Evolutionary conservation across 2,888 invertebrate genomes (phyloP).

Genomic region (Trissonchulus latispiculum): DNA sequence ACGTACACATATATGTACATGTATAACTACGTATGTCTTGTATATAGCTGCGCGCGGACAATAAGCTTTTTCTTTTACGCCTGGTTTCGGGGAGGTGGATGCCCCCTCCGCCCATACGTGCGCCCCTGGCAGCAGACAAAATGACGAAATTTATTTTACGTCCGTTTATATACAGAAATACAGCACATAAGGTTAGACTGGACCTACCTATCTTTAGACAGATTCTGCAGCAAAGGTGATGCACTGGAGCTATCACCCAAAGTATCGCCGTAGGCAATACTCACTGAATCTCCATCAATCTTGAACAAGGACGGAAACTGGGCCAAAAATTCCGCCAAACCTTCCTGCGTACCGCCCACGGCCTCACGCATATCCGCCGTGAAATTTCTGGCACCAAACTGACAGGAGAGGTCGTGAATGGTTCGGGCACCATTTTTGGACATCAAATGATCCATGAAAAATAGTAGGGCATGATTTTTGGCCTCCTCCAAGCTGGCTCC

Average conservation of each 20-base stretch:
- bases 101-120: no score
- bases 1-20: no score
- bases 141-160: no score
- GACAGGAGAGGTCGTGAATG: slow-evolving; percentile 92
- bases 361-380: slow-evolving; percentile 92
- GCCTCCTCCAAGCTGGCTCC: slow-evolving; percentile 65
- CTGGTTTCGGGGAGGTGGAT: no score
- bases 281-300: slow-evolving; percentile 68
- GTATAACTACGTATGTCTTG: no score
- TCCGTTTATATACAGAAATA: no score
- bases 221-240: background rate
- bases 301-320: slow-evolving; percentile 93
- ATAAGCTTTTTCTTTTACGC: no score
- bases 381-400: slow-evolving; percentile 97
- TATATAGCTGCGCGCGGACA: no score
- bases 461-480: slow-evolving; percentile 80
- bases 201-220: slow-evolving; percentile 3
- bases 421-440: slow-evolving; percentile 83
- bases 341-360: slow-evolving; percentile 47
- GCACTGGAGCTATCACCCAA: background rate
- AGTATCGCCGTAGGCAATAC: slow-evolving; percentile 22
- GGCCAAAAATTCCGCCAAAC: slow-evolving; percentile 86
- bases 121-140: no score
- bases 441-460: slow-evolving; percentile 94
- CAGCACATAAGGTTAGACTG: no score